Evolutionary conservation across 2,113 vertebrate genomes (phyloP).

Genomic region (Zapus hudsonius): DNA sequence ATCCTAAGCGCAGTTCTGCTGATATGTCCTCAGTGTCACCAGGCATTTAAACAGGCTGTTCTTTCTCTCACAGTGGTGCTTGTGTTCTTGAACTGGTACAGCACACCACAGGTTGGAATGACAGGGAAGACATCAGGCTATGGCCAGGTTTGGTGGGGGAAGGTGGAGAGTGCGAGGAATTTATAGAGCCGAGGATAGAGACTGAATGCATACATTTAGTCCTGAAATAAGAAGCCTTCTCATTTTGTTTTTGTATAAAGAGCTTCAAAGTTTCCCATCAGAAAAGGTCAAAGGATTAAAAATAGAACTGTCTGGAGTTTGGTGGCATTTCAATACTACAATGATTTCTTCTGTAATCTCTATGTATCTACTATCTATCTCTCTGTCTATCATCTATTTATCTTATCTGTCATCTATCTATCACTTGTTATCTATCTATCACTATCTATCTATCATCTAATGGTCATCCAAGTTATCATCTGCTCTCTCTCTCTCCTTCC

Average conservation of each 20-base stretch:
- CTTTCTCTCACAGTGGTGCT: not conserved
- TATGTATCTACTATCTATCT: not conserved
- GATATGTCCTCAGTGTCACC: not conserved
- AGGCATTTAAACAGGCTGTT: not conserved
- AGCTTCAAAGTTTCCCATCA: slow-evolving; percentile 27
- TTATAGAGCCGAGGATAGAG: slow-evolving; percentile 22
- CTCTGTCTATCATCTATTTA: not conserved
- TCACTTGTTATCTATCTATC: not conserved
- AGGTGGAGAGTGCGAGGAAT: not conserved
- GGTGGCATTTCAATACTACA: not conserved
- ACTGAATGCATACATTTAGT: not conserved
- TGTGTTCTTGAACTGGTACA: not conserved
- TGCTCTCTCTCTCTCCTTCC: too few species aligned
- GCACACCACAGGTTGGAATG: not conserved
- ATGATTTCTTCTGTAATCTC: not conserved
- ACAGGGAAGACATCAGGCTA: not conserved
- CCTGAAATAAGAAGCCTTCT: not conserved
- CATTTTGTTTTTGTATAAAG: slow-evolving; percentile 23
- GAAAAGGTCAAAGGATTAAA: not conserved
- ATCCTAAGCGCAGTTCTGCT: not conserved
- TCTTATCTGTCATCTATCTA: not conserved
- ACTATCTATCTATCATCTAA: not conserved
- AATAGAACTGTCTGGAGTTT: not conserved
- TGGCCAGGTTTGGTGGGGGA: not conserved
- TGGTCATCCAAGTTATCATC: too few species aligned